A percentile compares a stretch with the other conserved stretches of the same genome.
Conservation (phyloP, 2,113 vertebrate species). For the Pseudorectes ferrugineus region DNA sequence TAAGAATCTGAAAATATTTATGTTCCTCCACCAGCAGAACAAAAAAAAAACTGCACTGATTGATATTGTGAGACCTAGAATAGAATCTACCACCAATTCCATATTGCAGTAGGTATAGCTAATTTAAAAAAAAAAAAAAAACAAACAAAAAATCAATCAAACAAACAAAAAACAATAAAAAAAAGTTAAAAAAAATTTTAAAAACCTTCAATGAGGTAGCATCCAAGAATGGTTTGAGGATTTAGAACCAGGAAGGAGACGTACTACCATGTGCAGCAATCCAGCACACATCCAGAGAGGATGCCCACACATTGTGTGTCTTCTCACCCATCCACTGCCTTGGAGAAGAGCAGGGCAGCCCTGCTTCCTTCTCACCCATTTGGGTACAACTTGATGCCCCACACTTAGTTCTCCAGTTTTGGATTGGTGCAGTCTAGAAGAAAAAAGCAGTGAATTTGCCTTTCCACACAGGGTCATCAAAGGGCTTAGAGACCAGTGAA, state of each 20-base stretch:
- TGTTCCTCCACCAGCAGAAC: too few relatives aligned
- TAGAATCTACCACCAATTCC: background rate
- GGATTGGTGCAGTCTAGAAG: background rate
- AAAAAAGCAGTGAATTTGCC: background rate
- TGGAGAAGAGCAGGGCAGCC: background rate
- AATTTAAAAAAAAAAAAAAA: background rate
- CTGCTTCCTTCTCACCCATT: background rate
- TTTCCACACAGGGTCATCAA: background rate
- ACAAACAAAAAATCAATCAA: too few relatives aligned
- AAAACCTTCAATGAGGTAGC: background rate
- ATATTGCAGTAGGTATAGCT: background rate
- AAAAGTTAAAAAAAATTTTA: background rate
- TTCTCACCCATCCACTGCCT: background rate
- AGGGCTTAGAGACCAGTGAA: background rate
- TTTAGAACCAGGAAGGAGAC: background rate
- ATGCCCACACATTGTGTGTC: rapidly evolving
- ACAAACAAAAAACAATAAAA: too few relatives aligned
- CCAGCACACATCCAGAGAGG: background rate
- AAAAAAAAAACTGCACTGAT: background rate
- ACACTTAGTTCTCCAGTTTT: background rate
- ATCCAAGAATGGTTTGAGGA: background rate
- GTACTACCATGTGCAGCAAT: background rate
- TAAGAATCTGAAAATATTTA: too few relatives aligned
- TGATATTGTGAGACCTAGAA: background rate
- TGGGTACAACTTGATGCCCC: background rate